Evolutionary conservation across 2,113 vertebrate genomes (phyloP).

Genomic region (Cathartes aura): DNA sequence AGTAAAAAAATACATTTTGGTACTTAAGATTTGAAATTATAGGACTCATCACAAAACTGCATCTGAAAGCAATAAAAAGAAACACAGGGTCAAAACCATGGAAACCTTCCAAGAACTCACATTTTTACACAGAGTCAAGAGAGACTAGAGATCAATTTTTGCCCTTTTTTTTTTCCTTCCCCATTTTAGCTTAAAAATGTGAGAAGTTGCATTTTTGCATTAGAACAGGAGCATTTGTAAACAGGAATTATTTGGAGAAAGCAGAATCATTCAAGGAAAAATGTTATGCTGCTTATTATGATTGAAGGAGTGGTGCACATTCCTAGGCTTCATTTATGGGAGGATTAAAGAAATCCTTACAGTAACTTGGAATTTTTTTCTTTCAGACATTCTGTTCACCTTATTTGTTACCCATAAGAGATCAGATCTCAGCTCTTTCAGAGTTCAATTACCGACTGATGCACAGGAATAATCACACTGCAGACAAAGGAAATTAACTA

Average conservation of each 20-base stretch:
- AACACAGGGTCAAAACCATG: not conserved
- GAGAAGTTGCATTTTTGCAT: not conserved
- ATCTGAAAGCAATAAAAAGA: not conserved
- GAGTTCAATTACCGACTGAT: slow-evolving; percentile 20
- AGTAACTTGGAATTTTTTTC: not conserved
- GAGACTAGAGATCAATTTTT: not conserved
- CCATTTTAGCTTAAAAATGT: not conserved
- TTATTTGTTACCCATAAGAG: not conserved
- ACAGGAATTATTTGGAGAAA: not conserved
- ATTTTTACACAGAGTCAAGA: not conserved
- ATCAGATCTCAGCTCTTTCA: not conserved
- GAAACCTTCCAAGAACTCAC: not conserved
- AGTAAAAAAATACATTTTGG: not conserved
- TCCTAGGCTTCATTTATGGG: not conserved
- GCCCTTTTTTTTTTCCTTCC: not conserved
- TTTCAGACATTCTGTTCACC: not conserved
- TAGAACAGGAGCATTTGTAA: not conserved
- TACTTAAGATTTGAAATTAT: not conserved
- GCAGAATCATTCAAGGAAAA: not conserved
- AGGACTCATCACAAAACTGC: not conserved
- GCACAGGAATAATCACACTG: not conserved
- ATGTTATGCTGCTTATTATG: rapidly evolving
- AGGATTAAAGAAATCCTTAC: not conserved
- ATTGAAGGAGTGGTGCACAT: not conserved
- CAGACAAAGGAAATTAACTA: slow-evolving; percentile 33